Base-by-base conservation (phyloP, 2,113 vertebrate genomes). In the Chinchilla lanigera region DNA sequence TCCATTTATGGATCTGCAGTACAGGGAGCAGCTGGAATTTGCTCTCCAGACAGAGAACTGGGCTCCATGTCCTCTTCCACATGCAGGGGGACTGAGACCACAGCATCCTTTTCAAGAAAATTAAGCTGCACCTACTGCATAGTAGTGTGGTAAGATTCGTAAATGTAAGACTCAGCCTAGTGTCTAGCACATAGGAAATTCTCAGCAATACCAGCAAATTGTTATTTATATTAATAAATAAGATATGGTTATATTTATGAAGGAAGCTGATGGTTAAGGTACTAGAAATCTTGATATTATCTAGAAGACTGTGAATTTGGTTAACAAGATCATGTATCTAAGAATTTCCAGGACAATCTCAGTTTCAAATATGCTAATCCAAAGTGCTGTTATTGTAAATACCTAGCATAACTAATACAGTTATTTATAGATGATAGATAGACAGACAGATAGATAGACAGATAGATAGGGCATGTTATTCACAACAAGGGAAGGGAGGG, bases 1-100 rank as follows among this genome's bases (percentile, higher is more conserved):
- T 80, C 77, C 75, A 26, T 30, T 77, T 35, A n/a, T 1, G 20
- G 4, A 67, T 28, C 24, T 65, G 6, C 8, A 63, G 41, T 0
- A 54, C 14, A 3, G 5, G 0, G 20, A 2, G 6, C 1, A 38
- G 5, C 41, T n/a, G 33, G n/a, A 30, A 26, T 26, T 8, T 17
- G 3, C 60, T 9, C 28, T 83, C 30, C 85, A 13, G 2, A 17
- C 5, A 24, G 54, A 67, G 26, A 83, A 28, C 33, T 33, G 47
- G 7, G 1, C 47, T 30, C 73, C 5, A 60, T 12, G 19, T 61
- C 80, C 33, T 77, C 50, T 50, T 44, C 80, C 28, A n/a, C 30
- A 24, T 14, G 7, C 4, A 30, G 30, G 22, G 35, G 16, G 3
- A 33, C 22, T 3, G 33, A 71, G 24, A 28, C 30, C 17, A 91